Conservation (phyloP, 2,113 vertebrate genomes). For the Gallinago jamesoni region DNA sequence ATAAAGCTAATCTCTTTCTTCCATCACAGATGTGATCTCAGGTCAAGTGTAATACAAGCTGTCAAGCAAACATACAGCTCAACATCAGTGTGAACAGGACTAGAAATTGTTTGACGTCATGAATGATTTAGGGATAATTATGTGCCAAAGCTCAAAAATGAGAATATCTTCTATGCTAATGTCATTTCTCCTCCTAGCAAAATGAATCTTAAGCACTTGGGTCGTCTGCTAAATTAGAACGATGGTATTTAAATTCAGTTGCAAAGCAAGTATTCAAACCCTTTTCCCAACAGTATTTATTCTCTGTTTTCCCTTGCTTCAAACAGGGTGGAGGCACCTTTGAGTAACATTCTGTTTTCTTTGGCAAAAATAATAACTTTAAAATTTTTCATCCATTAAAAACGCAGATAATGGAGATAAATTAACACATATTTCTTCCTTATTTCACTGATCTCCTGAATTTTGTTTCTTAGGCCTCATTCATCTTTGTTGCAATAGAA, state of each 20-base stretch:
- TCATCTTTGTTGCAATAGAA: background rate
- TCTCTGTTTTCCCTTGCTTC: constrained; percentile 2
- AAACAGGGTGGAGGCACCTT: background rate
- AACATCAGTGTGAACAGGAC: background rate
- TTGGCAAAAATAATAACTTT: background rate
- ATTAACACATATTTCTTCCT: background rate
- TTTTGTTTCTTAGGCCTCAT: background rate
- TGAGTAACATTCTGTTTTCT: background rate
- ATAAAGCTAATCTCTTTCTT: background rate
- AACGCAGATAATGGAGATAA: background rate
- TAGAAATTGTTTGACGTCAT: constrained; percentile 9
- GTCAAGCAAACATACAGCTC: background rate
- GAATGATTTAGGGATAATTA: constrained; percentile 12
- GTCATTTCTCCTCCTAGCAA: background rate
- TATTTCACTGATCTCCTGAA: background rate
- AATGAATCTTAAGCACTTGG: background rate
- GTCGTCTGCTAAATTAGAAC: background rate
- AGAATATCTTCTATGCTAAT: background rate
- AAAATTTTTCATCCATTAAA: background rate
- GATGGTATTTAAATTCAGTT: background rate
- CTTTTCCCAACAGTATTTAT: background rate
- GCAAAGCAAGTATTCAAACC: background rate
- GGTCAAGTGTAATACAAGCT: background rate
- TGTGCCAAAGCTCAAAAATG: constrained; percentile 28
- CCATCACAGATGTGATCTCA: background rate